Conservation (phyloP, 2,888 invertebrate species). For the Geotrupes spiniger region DNA sequence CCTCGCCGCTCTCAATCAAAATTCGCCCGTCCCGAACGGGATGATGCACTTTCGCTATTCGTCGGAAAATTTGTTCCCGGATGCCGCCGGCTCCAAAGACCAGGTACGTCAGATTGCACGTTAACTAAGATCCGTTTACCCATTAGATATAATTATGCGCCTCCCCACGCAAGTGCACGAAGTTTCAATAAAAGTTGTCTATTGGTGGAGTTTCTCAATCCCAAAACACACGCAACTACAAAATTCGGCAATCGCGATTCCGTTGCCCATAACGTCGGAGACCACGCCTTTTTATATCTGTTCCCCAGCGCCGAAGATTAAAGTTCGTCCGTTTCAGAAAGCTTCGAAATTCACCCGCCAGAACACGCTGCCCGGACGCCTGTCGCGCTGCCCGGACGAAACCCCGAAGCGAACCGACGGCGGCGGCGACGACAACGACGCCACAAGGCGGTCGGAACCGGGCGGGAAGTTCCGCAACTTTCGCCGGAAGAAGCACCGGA, state of each 20-base stretch:
- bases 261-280: no score
- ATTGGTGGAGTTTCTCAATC: no score
- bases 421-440: slow-evolving; percentile 42
- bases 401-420: slow-evolving; percentile 36
- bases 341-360: slow-evolving; percentile 21
- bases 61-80: slow-evolving; percentile 37
- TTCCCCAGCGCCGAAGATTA: background rate
- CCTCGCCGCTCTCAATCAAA: slow-evolving; percentile 48
- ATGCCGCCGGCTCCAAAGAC: background rate
- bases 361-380: slow-evolving; percentile 28
- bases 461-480: slow-evolving; percentile 4
- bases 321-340: slow-evolving; percentile 1
- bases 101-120: no score
- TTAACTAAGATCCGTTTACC: no score
- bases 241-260: background rate
- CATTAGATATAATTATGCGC: no score
- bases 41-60: slow-evolving; percentile 49
- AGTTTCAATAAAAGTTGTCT: background rate
- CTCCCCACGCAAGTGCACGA: no score
- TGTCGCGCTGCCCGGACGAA: slow-evolving; percentile 12
- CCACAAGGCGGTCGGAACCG: slow-evolving; percentile 25
- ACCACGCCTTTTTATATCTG: no score
- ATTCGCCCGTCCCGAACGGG: slow-evolving; percentile 29
- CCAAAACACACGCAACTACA: background rate
- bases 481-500: background rate